Base-by-base conservation (phyloP, 2,888 invertebrate genomes). In the Lasioglossum marginatum region DNA sequence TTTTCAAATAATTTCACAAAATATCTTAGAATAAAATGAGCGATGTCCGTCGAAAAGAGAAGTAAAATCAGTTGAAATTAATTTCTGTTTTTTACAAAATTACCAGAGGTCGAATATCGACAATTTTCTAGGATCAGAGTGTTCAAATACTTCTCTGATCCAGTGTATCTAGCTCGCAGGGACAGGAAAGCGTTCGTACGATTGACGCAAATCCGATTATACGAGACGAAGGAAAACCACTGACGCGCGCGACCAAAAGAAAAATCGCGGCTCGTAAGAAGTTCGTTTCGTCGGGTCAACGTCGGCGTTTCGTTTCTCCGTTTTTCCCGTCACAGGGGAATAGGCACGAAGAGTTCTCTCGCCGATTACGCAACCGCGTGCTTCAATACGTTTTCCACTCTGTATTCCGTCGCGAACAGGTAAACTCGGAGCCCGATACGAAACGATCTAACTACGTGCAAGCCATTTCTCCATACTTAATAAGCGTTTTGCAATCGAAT, bases 341-440 rank as follows among this genome's bases (percentile, higher is more conserved):
- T 63, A 63, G 37, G 66, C 82, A 72, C 63, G 43, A 23, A 45
- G 52, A 76, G 77, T 70, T 83, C 63, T 19, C 76, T 75, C 14
- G 43, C 48, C 23, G 37, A 66, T 86, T 81, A 72, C 75, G 84
- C 60, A 86, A 86, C 63, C 14, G 71, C 23, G 27, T 74, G 57
- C 66, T 77, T 57, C 76, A 48, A 71, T 71, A 76, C 52, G 60
- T 73, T 83, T 79, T 85, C 45, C 48, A 5, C 66, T 43, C 75
- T 19, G n/a, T 70, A n/a, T 70, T 74, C 48, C 40, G 14, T 78
- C 66, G 77, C 66, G 77, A 63, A 40, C 83, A 52, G 63, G 74
- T 74, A 66, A 57, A 68, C 73, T 60, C 74, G 52, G 71, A 80
- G 60, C 37, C 45, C 34, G 16, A 80, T 40, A 66, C 23, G 43